Percentiles rank a stretch among this genome's conserved stretches.
phyloP scores from a whole-genome alignment of 1,140 invertebrate species.

The Sycobia sp. region DNA sequence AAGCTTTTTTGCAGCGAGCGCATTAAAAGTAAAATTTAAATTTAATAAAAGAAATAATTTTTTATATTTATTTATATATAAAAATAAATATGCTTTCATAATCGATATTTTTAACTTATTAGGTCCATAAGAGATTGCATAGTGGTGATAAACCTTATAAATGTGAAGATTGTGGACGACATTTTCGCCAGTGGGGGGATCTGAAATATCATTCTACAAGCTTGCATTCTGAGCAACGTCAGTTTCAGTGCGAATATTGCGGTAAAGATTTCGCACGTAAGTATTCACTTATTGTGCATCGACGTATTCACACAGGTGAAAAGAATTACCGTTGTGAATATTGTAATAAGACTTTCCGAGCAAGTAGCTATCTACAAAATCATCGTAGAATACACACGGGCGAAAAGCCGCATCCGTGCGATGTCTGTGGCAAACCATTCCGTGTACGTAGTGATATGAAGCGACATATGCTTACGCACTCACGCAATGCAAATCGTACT shows the following conservation, averaged over 20 bases:
- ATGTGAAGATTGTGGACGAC: constrained; percentile 76
- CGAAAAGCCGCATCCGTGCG: constrained; percentile 80
- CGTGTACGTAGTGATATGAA: constrained; percentile 86
- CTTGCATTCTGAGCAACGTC: constrained; percentile 79
- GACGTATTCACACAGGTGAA: constrained; percentile 88
- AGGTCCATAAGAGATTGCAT: constrained; percentile 76
- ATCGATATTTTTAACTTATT: constrained; percentile 13
- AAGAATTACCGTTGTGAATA: constrained; percentile 87
- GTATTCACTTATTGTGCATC: constrained; percentile 90
- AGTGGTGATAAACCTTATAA: constrained; percentile 81
- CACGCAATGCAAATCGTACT: constrained; percentile 52
- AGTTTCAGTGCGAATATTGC: constrained; percentile 89
- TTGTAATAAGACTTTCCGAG: constrained; percentile 82
- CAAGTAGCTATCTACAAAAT: constrained; percentile 82
- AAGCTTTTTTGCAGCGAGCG: constrained; percentile 78
- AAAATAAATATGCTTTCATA: background rate
- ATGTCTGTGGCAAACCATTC: constrained; percentile 81
- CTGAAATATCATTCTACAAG: constrained; percentile 88
- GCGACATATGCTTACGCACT: constrained; percentile 82
- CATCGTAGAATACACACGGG: constrained; percentile 92
- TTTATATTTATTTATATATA: constrained; percentile 8
- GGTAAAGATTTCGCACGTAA: constrained; percentile 90
- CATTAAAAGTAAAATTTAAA: constrained; percentile 68
- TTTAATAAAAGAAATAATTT: constrained; percentile 7
- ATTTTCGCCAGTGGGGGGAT: constrained; percentile 87